Evolutionary conservation across 2,797 vertebrate genomes (phyloP).

Genomic region (Muscicapa striata): DNA sequence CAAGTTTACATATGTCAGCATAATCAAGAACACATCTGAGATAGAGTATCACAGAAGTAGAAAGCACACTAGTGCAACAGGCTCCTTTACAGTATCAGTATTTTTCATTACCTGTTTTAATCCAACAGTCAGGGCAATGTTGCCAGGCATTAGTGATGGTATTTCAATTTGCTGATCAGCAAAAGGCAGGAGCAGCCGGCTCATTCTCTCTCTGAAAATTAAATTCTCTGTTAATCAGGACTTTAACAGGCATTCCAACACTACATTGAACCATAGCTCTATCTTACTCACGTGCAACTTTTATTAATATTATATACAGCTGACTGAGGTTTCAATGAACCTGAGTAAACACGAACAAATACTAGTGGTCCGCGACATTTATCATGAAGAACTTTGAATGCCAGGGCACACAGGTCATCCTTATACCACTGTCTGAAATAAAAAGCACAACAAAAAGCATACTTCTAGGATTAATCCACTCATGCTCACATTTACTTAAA

Average conservation of each 20-base stretch:
- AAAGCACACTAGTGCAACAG: neutral
- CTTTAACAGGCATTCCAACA: neutral
- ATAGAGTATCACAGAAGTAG: neutral
- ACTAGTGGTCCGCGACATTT: conserved; percentile 94
- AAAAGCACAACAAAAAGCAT: neutral
- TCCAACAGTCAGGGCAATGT: conserved; percentile 94
- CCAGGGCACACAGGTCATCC: conserved; percentile 92
- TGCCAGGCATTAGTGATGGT: conserved; percentile 88
- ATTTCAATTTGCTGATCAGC: conserved; percentile 96
- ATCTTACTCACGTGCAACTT: conserved; percentile 84
- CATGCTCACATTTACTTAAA: neutral
- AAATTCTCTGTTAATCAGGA: conserved; percentile 15
- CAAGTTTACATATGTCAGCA: neutral
- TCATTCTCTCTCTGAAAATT: conserved; percentile 89
- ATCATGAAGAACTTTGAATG: conserved; percentile 96
- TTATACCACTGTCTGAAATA: conserved; percentile 89
- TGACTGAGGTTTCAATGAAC: conserved; percentile 88
- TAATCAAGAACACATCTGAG: neutral
- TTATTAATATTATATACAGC: conserved; percentile 93
- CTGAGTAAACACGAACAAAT: conserved; percentile 94
- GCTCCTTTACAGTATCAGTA: neutral
- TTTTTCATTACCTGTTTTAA: conserved; percentile 88
- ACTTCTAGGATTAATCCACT: neutral
- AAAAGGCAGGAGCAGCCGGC: conserved; percentile 92
- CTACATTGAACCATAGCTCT: neutral